Base-by-base conservation (phyloP, 2,888 invertebrate species). In the Axea sp. region DNA sequence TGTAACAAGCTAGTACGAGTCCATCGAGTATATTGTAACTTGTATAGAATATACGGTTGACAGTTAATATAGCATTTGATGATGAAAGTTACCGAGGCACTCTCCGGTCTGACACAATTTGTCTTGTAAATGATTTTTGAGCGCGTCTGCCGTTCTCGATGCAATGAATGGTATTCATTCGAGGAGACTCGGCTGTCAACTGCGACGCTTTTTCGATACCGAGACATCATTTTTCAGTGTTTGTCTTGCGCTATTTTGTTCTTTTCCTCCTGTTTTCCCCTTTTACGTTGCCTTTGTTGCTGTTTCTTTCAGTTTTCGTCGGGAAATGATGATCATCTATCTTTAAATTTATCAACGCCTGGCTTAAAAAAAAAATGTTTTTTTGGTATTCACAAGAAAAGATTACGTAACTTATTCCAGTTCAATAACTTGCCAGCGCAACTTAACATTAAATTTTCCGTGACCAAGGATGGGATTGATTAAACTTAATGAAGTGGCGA, bases 121-220 rank as follows among this genome's bases (percentile, higher is more conserved):
- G 71, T 71, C 71, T 62, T 49, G 62, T 33, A 64, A 71, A 71
- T 57, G 47, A 64, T 69, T 64, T 71, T 64, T 71, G 45, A 62
- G 30, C 62, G 28, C 62, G 33, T 26, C 45, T 47, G 62, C 39
- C 60, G 51, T 59, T 22, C 19, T 7, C 53, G 26, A 37, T 19
- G 22, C 68, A 30, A 71, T 53, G 49, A 47, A 55, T 57, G 62
- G 33, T 14, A 47, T 57, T 57, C 62, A 64, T 57, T 55, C 22
- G 33, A 33, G 24, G 11, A 26, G 35, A 55, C 49, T 64, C 33
- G 47, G 17, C 12, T 71, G 55, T 62, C 69, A 71, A 24, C 31
- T 17, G 33, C 22, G 53, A 41, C 57, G 41, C 57, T 71, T 64
- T 41, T 47, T 64, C 49, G 41, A 62, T 62, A 71, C 30, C 45